Evolutionary conservation across 2,113 vertebrate genomes (phyloP), one percentile per base, ranked within the genome.

Genomic region (Odocoileus hemionus): DNA sequence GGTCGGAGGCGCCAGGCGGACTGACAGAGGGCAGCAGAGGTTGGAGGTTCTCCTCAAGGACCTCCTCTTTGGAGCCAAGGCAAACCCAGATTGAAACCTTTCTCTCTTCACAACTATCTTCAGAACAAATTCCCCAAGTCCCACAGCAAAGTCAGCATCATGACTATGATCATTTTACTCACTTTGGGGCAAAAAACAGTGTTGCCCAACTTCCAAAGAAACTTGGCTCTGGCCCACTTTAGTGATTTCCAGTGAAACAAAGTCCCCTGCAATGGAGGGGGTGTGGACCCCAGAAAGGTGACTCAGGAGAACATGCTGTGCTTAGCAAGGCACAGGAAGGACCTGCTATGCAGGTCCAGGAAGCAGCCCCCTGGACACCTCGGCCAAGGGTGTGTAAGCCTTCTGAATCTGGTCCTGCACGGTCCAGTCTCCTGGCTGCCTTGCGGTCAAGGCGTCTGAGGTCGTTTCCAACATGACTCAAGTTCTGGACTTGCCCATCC

Each of bases 11-110:
- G 26, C 23, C 11, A 1, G 61, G 94, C 45, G 0, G 43, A 17
- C 9, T 0, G 67, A 2, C 26, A 0, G 12, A n/a, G 7, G 50
- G 7, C 13, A 2, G 3, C 30, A 2, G 5, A 7, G 85, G 74
- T 43, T 21, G 10, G 9, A 4, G 39, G 14, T 25, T 43, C 10
- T 50, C 82, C 57, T 50, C 33, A 36, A 21, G 25, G 39, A 45
- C 55, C 85, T 67, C 80, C 57, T 76, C 70, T 54, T 14, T 17
- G 39, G 83, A 45, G 57, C 89, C 57, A 19, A 21, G 58, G 78
- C 57, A 85, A 94, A 30, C n/a, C 88, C 28, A 60, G 76, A 23
- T 0, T 50, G 58, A 83, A 88, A 36, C 5, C 47, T 36, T 57
- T 60, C 33, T 58, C 3, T 55, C 95, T 70, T 52, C 11, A 0